A percentile compares a stretch with the other conserved stretches of the same genome.
Evolutionary conservation across 2,888 invertebrate genomes (phyloP).

Genomic region (Drosophila maculinotata): DNA sequence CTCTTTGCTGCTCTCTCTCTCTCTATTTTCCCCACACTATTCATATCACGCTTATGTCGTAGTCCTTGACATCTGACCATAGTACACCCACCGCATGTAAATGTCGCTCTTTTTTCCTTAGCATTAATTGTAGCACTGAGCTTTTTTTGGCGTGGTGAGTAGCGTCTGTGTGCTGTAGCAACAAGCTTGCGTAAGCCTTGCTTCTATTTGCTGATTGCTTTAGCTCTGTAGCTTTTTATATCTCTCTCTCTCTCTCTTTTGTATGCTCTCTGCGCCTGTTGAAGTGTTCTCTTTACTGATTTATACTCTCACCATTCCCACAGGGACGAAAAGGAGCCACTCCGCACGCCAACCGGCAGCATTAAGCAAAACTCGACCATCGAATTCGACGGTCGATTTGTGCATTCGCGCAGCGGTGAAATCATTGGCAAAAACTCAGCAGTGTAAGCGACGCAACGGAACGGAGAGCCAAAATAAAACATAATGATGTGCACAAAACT

Average conservation of each 20-base stretch:
- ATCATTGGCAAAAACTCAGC: slow-evolving; percentile 96
- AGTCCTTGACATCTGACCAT: slow-evolving; percentile 21
- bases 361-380: slow-evolving; percentile 91
- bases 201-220: neutral
- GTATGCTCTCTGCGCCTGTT: neutral
- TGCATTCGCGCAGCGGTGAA: slow-evolving; percentile 92
- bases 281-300: neutral
- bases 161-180: slow-evolving; percentile 6
- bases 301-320: neutral
- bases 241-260: neutral
- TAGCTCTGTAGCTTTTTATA: neutral
- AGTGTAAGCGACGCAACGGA: slow-evolving; percentile 86
- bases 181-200: slow-evolving; percentile 13
- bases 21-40: slow-evolving; percentile 24
- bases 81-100: slow-evolving; percentile 25
- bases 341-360: slow-evolving; percentile 87
- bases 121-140: slow-evolving; percentile 22
- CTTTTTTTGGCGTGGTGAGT: slow-evolving; percentile 22
- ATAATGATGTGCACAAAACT: slow-evolving; percentile 56
- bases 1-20: slow-evolving; percentile 3
- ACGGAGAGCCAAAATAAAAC: neutral
- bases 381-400: slow-evolving; percentile 93
- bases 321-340: slow-evolving; percentile 93
- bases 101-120: slow-evolving; percentile 17
- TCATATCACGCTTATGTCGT: slow-evolving; percentile 21